A percentile compares a stretch with the other conserved stretches of the same genome.
phyloP scores from a whole-genome alignment of 1,140 invertebrate genomes.

The Periplaneta americana region DNA sequence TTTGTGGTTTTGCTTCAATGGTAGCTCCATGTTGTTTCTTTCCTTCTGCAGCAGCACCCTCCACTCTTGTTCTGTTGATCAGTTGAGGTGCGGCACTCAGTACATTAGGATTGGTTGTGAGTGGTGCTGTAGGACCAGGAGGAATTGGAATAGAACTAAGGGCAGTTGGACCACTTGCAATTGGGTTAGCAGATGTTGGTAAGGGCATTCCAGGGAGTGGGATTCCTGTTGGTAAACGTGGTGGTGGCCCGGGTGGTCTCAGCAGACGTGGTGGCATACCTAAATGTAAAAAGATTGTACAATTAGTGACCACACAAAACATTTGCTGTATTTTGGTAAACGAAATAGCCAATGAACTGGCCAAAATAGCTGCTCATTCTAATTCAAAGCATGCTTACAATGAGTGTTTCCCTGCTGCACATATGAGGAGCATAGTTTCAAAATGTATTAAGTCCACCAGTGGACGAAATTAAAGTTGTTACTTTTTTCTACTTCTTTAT shows the following conservation, averaged over 20 bases:
- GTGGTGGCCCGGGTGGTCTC: slow-evolving; percentile 35
- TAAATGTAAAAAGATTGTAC: no score
- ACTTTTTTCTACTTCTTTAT: no score
- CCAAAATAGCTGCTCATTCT: no score
- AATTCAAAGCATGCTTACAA: no score
- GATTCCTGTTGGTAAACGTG: slow-evolving; percentile 49
- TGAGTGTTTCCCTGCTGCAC: no score
- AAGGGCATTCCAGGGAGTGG: slow-evolving; percentile 34
- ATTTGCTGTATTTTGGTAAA: no score
- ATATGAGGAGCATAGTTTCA: no score
- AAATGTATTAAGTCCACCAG: no score
- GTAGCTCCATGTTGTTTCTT: slow-evolving; percentile 63
- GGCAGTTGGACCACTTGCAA: not conserved
- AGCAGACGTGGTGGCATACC: slow-evolving; percentile 40
- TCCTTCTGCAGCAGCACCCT: slow-evolving; percentile 22
- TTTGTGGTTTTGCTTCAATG: slow-evolving; percentile 93
- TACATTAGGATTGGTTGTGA: slow-evolving; percentile 59
- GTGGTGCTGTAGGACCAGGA: slow-evolving; percentile 27
- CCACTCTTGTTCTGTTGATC: slow-evolving; percentile 51
- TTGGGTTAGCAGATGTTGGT: slow-evolving; percentile 17
- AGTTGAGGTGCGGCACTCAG: slow-evolving; percentile 77
- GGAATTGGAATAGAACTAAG: slow-evolving; percentile 15
- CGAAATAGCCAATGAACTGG: no score
- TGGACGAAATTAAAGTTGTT: no score
- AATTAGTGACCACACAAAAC: no score